Conservation (phyloP, 2,113 vertebrate genomes). For the Etheostoma spectabile region DNA sequence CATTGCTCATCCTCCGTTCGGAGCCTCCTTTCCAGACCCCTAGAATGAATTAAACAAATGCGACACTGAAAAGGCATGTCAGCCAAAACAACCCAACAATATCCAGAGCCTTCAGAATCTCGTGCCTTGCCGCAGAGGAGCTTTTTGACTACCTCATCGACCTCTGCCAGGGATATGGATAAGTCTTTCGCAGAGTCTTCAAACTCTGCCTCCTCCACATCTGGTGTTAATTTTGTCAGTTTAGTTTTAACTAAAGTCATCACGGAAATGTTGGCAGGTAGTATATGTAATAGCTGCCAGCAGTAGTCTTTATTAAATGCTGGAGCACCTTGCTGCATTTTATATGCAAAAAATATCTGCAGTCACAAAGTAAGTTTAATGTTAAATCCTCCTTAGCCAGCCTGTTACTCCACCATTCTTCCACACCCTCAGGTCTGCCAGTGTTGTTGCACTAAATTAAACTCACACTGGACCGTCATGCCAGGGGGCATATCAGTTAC, state of each 20-base stretch:
- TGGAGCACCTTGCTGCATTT: conserved; percentile 27
- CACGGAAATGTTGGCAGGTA: conserved; percentile 11
- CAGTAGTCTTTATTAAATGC: conserved; percentile 10
- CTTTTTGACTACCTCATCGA: too few species aligned
- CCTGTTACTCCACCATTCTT: conserved; percentile 48
- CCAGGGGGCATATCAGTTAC: conserved; percentile 71
- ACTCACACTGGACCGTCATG: conserved; percentile 57
- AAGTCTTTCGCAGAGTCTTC: too few species aligned
- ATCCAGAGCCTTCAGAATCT: too few species aligned
- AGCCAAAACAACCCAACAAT: too few species aligned
- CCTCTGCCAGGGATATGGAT: too few species aligned
- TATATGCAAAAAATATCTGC: conserved; percentile 32
- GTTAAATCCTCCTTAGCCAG: conserved; percentile 50
- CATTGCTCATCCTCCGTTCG: too few species aligned
- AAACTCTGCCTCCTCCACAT: background rate
- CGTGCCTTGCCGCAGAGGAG: too few species aligned
- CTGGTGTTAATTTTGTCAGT: background rate
- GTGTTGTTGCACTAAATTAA: conserved; percentile 65
- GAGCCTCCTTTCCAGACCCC: too few species aligned
- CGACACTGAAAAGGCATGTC: too few species aligned
- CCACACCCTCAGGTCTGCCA: conserved; percentile 52
- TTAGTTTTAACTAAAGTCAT: background rate
- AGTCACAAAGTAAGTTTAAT: conserved; percentile 35
- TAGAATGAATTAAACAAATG: too few species aligned
- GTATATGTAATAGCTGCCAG: background rate